Base-by-base conservation (phyloP, 2,113 vertebrate genomes). In the Naja naja region DNA sequence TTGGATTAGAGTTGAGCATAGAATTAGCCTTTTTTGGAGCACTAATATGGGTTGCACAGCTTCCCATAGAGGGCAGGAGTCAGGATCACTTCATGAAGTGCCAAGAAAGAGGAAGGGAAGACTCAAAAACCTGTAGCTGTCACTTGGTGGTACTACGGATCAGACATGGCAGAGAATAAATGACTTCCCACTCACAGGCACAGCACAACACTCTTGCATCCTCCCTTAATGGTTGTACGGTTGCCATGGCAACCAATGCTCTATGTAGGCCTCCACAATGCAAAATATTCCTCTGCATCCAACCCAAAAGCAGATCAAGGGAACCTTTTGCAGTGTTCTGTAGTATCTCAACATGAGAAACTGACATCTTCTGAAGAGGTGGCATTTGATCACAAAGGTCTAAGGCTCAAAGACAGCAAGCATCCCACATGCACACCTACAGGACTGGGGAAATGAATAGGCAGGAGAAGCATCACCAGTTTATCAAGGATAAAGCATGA, bases 181-280 rank as follows among this genome's bases (percentile, higher is more conserved):
- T n/a, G 4, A 5, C 22, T 45, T 52, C 47, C 92, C 45, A 39
- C 45, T 45, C 54, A 8, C 87, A 85, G n/a, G 39, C 54, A 47
- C 27, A 9, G 23, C 54, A 47, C 47, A 39, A 30, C 27, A 9
- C 34, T 39, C 39, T 54, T 89, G 56, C 89, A 58, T 45, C 39
- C 25, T 30, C 20, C 34, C 45, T 20, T 58, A 45, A 45, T 5
- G 23, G 49, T 52, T 87, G 85, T 18, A 23, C 3, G 3, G 92
- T 93, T 90, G 14, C 92, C 85, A 22, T 90, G 92, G 92, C 85
- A 93, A 93, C 89, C 54, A 45, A 87, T 88, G 89, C 49, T 87
- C 54, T 55, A 39, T 11, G 60, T 27, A 39, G 87, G 23, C 60
- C 23, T n/a, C 12, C 22, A 64, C 16, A 0, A 47, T 87, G 14